Evolutionary conservation across 2,113 vertebrate species (phyloP).

Genomic region (Aegithalos caudatus): DNA sequence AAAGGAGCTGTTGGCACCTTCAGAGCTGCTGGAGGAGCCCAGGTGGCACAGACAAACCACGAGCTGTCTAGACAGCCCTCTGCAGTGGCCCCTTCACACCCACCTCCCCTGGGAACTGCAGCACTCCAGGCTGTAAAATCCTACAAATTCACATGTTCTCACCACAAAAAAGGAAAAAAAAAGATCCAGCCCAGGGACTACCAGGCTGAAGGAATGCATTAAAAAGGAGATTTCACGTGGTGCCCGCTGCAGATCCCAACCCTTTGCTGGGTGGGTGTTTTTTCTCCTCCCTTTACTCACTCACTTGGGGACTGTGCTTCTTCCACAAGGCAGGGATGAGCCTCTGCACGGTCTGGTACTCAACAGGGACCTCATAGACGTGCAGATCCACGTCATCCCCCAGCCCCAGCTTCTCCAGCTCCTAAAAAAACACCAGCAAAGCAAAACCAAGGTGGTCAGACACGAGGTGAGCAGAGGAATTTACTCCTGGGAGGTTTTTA

Average conservation of each 20-base stretch:
- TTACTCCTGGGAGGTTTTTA: neutral
- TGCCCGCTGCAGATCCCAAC: neutral
- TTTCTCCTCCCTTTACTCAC: neutral
- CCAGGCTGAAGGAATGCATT: fast-evolving
- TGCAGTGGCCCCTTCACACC: neutral
- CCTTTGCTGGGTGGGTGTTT: neutral
- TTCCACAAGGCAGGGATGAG: constrained; percentile 90
- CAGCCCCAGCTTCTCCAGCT: constrained; percentile 75
- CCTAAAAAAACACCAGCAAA: constrained; percentile 66
- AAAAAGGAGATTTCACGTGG: neutral
- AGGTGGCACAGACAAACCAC: neutral
- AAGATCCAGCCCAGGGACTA: neutral
- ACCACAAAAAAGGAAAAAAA: no score
- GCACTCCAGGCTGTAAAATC: neutral
- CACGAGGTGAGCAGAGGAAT: neutral
- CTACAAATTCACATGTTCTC: neutral
- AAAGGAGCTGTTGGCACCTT: neutral
- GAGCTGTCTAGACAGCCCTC: neutral
- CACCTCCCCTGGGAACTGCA: neutral
- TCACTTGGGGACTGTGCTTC: constrained; percentile 87
- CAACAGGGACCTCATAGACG: constrained; percentile 90
- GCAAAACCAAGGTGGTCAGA: neutral
- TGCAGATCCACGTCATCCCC: constrained; percentile 82
- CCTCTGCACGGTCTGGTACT: constrained; percentile 87
- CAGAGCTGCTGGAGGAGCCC: neutral